Percentiles rank a stretch among this genome's conserved stretches.
These are phyloP conservation scores for Melanotaenia duboulayi DNA, from an alignment of 2,113 vertebrate species.

Conservation along the genomic window DNA sequence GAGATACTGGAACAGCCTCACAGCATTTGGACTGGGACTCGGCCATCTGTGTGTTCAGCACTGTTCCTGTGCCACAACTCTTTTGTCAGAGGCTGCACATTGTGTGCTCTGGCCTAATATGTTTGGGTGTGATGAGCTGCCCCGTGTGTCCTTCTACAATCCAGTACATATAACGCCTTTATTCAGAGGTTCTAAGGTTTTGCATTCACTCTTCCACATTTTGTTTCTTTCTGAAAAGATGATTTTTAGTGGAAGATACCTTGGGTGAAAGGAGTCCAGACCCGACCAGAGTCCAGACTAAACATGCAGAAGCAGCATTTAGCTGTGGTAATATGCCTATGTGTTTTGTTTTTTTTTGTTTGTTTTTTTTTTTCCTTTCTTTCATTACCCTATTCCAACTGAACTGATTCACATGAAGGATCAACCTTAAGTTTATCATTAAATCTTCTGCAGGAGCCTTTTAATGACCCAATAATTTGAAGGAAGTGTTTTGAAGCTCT, in stretches of 20 bases:
- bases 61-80: constrained; percentile 40
- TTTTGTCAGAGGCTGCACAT: constrained; percentile 35
- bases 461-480: too few relatives aligned
- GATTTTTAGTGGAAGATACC: background rate
- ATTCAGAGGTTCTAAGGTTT: background rate
- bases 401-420: too few relatives aligned
- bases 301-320: too few relatives aligned
- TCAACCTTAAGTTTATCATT: too few relatives aligned
- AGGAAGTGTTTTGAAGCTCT: too few relatives aligned
- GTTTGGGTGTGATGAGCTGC: constrained; percentile 16
- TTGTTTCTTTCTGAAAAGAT: background rate
- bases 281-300: too few relatives aligned
- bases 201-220: background rate
- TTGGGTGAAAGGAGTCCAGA: background rate
- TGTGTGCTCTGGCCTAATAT: constrained; percentile 36
- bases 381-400: too few relatives aligned
- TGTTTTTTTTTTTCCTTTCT: too few relatives aligned
- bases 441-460: too few relatives aligned
- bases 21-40: constrained; percentile 63
- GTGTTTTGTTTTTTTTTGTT: too few relatives aligned
- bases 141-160: constrained; percentile 33
- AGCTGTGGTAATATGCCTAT: too few relatives aligned
- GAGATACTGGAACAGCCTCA: constrained; percentile 59
- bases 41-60: constrained; percentile 68
- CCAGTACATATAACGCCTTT: background rate